A percentile compares a stretch with the other conserved stretches of the same genome.
Conservation (phyloP, 2,888 invertebrate genomes). For the Volucella bombylans region DNA sequence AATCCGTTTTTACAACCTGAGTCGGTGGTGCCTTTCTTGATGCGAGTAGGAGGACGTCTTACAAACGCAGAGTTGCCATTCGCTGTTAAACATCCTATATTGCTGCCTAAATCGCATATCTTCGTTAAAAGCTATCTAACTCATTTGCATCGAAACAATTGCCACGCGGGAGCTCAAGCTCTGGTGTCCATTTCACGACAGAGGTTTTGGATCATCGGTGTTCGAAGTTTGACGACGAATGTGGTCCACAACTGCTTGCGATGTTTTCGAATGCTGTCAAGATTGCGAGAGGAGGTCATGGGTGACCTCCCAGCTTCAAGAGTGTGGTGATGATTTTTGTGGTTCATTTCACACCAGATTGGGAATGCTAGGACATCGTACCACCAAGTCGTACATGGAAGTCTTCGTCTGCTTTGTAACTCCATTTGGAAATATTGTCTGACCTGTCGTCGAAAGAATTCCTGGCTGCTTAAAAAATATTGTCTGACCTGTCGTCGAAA, state of each 20-base stretch:
- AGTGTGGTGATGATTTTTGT: constrained; percentile 57
- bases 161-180: constrained; percentile 57
- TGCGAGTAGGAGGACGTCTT: constrained; percentile 77
- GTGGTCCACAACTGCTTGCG: constrained; percentile 42
- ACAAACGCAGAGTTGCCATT: constrained; percentile 69
- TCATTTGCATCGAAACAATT: constrained; percentile 30
- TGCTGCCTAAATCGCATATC: constrained; percentile 74
- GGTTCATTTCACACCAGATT: constrained; percentile 24
- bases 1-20: neutral
- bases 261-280: constrained; percentile 63
- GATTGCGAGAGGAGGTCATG: constrained; percentile 54
- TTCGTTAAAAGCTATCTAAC: constrained; percentile 33
- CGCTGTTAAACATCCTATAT: constrained; percentile 75
- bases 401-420: constrained; percentile 50
- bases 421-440: constrained; percentile 67
- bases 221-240: constrained; percentile 37
- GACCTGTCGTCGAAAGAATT: constrained; percentile 61
- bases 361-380: constrained; percentile 5
- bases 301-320: constrained; percentile 55
- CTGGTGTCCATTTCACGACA: constrained; percentile 45
- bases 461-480: neutral
- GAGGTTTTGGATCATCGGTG: constrained; percentile 64
- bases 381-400: constrained; percentile 49
- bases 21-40: constrained; percentile 32
- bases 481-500: constrained; percentile 51